These are phyloP conservation scores for Malurus leucopterus DNA, from an alignment of 2,797 vertebrate genomes.

Conservation along the genomic window DNA sequence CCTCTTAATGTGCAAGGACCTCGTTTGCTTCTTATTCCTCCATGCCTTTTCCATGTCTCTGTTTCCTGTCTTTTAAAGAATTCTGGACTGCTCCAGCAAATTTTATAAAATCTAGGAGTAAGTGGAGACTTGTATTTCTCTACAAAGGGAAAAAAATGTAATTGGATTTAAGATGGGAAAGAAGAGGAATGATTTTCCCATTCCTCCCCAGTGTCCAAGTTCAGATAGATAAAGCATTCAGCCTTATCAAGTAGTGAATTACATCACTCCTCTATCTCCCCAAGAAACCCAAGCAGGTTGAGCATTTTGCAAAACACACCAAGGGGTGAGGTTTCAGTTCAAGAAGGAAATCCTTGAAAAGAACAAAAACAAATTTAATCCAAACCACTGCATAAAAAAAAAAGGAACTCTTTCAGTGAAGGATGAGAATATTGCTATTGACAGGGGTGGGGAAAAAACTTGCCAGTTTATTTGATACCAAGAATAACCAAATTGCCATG, in stretches of 20 bases:
- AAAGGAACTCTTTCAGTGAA: background rate
- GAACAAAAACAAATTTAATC: slow-evolving; percentile 1
- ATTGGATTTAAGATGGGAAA: background rate
- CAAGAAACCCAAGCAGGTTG: background rate
- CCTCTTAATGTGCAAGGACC: background rate
- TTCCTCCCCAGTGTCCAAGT: background rate
- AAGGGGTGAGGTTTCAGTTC: slow-evolving; percentile 9
- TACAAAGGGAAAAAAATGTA: background rate
- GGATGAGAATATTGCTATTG: background rate
- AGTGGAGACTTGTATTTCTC: background rate
- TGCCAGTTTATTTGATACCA: background rate
- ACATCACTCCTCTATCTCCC: slow-evolving; percentile 5
- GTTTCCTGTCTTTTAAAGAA: background rate
- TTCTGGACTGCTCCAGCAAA: background rate
- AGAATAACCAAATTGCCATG: background rate
- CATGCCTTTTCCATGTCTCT: background rate
- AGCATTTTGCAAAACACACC: background rate
- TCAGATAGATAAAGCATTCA: slow-evolving; percentile 12
- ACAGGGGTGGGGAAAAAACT: background rate
- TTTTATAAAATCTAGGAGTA: background rate
- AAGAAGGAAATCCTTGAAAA: background rate
- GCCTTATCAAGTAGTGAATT: background rate
- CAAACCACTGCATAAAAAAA: background rate
- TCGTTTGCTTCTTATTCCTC: background rate
- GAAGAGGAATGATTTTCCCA: background rate